Evolutionary conservation across 2,113 vertebrate genomes (phyloP).

Genomic region (Rhinichthys klamathensis): DNA sequence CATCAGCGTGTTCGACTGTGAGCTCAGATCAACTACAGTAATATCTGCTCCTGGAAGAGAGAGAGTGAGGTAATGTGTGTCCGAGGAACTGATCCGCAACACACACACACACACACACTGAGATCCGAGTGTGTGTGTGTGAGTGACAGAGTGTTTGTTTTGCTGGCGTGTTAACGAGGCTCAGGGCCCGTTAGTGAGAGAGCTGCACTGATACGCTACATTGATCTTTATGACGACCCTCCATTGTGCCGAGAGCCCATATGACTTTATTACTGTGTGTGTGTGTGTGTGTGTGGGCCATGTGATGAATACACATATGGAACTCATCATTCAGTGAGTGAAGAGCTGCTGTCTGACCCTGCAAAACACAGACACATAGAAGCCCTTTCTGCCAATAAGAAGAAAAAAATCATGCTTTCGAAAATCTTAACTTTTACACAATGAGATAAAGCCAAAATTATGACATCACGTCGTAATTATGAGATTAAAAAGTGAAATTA

Average conservation of each 20-base stretch:
- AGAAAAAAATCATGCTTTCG: no score
- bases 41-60: constrained; percentile 8
- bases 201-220: constrained; percentile 48
- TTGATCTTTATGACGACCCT: constrained; percentile 49
- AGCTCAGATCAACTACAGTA: constrained; percentile 13
- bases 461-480: no score
- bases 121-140: constrained; percentile 18
- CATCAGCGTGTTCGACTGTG: constrained; percentile 6
- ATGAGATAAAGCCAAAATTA: no score
- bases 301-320: constrained; percentile 34
- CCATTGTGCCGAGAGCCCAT: constrained; percentile 32
- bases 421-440: no score
- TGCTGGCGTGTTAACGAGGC: constrained; percentile 29
- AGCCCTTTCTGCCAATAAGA: no score
- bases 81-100: constrained; percentile 1
- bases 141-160: constrained; percentile 47
- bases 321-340: constrained; percentile 25
- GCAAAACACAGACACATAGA: no score
- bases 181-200: constrained; percentile 40
- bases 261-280: constrained; percentile 4
- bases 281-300: constrained; percentile 20
- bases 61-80: constrained; percentile 39
- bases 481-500: no score
- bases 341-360: constrained; percentile 31
- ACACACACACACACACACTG: constrained; percentile 45